Evolutionary conservation across 1,140 invertebrate genomes (phyloP), one percentile per base, ranked within the genome.

Genomic region (Mercenaria mercenaria): DNA sequence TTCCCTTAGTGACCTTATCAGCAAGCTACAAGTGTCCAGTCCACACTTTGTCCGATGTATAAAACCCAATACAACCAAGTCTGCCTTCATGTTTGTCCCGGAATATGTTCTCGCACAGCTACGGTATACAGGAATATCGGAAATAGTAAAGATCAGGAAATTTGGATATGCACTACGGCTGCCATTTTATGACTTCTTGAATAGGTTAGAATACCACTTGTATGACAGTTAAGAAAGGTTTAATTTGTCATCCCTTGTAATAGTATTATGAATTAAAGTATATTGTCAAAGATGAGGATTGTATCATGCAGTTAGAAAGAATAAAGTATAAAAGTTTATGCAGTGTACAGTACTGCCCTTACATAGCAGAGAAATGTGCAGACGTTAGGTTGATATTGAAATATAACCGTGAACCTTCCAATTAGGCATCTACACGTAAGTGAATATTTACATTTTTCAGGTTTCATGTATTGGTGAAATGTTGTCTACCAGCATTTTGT

Each of bases 71-170:
- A 90, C 88, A 1, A 74, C 64, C 2, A 92, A 93, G 72, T 47
- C 50, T 4, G 74, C 94, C 20, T 64, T 93, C 50, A 77, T 81
- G 6, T 94, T 93, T 84, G 85, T 91, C 29, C 43, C 87, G 1
- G 88, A 94, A 32, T 93, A 94, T 72, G 91, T 95, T 0, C 96
- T 99, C 29, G 98, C 99, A 90, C 99, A 99, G 95, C 96, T 99
- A 4, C 96, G 90, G 29, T 96, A 96, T 91, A 95, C 95, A 0
- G 95, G 95, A 18, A 92, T 96, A 2, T 32, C 94, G 41, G 95
- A 96, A 74, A 96, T 94, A 0, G 93, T 95, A 26, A 92, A 92
- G 56, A 95, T 96, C 11, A 86, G 94, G 34, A 93, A 95, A 83
- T 90, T 93, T 90, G 95, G 95, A n/a, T 96, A 93, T 90, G 89